Evolutionary conservation across 2,113 vertebrate genomes (phyloP).

Genomic region (Sinocyclocheilus anshuiensis): DNA sequence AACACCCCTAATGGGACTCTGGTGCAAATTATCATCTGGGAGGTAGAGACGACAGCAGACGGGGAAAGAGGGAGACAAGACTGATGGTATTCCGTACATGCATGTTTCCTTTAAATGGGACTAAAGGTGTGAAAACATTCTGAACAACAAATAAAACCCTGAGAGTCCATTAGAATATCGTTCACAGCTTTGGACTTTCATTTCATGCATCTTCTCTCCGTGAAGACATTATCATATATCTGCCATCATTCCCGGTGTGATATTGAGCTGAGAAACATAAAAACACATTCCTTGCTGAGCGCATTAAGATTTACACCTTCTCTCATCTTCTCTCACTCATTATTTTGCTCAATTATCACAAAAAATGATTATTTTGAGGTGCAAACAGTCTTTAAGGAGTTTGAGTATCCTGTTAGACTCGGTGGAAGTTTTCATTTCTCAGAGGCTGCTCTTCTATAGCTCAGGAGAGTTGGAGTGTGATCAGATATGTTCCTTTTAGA

Average conservation of each 20-base stretch:
- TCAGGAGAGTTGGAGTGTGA: background rate
- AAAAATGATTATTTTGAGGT: background rate
- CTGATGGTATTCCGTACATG: slow-evolving; percentile 18
- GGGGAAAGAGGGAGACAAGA: slow-evolving; percentile 14
- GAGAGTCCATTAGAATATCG: slow-evolving; percentile 25
- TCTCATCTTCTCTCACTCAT: background rate
- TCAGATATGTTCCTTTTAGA: background rate
- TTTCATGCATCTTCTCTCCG: slow-evolving; percentile 13
- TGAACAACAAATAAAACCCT: slow-evolving; percentile 24
- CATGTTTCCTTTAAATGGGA: slow-evolving; percentile 7
- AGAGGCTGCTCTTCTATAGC: background rate
- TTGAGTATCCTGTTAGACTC: background rate
- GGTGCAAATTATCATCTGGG: slow-evolving; percentile 51
- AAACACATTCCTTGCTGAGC: background rate
- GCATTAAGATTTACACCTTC: background rate
- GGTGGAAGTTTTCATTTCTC: background rate
- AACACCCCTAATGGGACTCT: slow-evolving; percentile 57
- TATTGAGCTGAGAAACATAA: background rate
- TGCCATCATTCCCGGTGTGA: slow-evolving; percentile 8
- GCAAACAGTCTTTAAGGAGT: background rate
- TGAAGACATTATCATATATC: slow-evolving; percentile 33
- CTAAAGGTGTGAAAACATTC: slow-evolving; percentile 22
- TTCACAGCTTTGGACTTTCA: background rate
- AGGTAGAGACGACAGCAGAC: slow-evolving; percentile 13
- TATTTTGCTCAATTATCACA: slow-evolving; percentile 3